These are phyloP conservation scores for Atractosteus spatula DNA, from an alignment of 2,113 vertebrate species.

Conservation along the genomic window DNA sequence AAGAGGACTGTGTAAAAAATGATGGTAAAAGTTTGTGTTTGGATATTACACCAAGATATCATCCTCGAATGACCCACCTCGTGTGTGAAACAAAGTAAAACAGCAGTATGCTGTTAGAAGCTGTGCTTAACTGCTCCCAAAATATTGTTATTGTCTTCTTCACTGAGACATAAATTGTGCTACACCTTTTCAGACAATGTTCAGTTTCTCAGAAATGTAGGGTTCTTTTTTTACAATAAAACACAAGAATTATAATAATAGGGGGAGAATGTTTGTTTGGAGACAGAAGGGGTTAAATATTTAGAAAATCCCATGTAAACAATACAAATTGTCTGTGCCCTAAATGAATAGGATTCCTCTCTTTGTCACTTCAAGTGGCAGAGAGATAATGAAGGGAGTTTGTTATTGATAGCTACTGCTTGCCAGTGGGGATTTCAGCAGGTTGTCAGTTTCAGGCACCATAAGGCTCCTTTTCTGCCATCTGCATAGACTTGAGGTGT, in stretches of 20 bases:
- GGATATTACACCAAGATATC: no score
- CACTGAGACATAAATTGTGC: not conserved
- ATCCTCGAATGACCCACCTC: not conserved
- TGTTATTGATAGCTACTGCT: not conserved
- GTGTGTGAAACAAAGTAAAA: not conserved
- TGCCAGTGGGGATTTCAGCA: not conserved
- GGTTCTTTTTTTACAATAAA: not conserved
- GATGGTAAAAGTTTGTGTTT: no score
- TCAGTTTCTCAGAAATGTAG: not conserved
- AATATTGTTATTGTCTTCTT: not conserved
- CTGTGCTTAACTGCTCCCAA: not conserved
- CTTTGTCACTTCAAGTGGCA: not conserved
- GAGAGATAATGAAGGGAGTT: not conserved
- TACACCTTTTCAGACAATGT: not conserved
- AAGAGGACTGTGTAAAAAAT: no score
- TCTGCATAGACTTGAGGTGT: no score
- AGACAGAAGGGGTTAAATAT: not conserved
- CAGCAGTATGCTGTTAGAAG: not conserved
- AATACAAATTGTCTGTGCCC: not conserved
- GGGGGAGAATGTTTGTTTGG: not conserved
- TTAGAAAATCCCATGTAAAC: not conserved
- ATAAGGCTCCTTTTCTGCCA: no score
- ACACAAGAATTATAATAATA: not conserved
- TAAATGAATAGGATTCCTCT: not conserved
- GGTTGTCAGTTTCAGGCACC: not conserved